A percentile compares a stretch with the other conserved stretches of the same genome.
These are phyloP conservation scores for Palythoa grandis DNA, from an alignment of 92 coral and sea anemone genomes.

Conservation along the genomic window DNA sequence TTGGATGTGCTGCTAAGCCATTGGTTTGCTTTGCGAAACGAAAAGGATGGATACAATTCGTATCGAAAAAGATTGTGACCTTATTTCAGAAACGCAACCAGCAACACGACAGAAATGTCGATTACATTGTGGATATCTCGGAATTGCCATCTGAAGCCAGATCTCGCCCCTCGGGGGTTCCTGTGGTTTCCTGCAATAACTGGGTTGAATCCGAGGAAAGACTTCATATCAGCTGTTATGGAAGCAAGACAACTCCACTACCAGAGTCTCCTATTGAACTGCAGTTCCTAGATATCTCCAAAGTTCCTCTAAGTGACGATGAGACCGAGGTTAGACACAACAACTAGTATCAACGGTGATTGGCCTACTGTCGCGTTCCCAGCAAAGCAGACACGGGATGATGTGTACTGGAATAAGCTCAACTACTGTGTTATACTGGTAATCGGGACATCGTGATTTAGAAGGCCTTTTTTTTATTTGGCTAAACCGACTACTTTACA, in stretches of 20 bases:
- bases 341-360: too few relatives aligned
- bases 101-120: conserved; percentile 1
- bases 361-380: too few relatives aligned
- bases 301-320: conserved; percentile 1
- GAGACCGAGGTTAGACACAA: not conserved
- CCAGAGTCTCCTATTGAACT: not conserved
- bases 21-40: conserved; percentile 29
- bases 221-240: too few relatives aligned
- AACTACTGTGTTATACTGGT: too few relatives aligned
- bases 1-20: conserved; percentile 35
- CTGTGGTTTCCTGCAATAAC: not conserved
- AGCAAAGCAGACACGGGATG: too few relatives aligned
- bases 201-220: not conserved
- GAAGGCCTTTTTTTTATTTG: too few relatives aligned
- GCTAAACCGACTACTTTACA: too few relatives aligned
- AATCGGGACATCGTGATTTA: too few relatives aligned
- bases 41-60: conserved; percentile 1
- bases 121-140: conserved; percentile 1
- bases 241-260: too few relatives aligned
- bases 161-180: not conserved
- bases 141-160: not conserved
- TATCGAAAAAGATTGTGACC: not conserved
- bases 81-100: not conserved
- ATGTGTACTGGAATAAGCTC: too few relatives aligned
- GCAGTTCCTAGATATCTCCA: conserved; percentile 14